Conservation (phyloP, 1,140 invertebrate species). For the Cheumatopsyche charites region DNA sequence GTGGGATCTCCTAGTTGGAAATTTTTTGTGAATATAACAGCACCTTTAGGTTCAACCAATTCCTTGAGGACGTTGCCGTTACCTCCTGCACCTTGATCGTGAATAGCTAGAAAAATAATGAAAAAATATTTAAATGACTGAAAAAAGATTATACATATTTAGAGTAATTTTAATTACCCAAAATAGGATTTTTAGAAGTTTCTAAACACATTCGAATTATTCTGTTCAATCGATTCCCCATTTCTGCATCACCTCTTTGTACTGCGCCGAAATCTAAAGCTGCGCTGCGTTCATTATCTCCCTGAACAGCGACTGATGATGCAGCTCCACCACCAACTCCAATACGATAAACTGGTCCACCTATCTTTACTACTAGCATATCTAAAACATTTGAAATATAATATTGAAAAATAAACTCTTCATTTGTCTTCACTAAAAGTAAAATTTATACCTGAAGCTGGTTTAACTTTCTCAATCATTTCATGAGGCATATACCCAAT, state of each 20-base stretch:
- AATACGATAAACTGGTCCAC: slow-evolving; percentile 95
- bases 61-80: slow-evolving; percentile 99
- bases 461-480: slow-evolving; percentile 75
- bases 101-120: slow-evolving; percentile 66
- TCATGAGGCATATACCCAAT: slow-evolving; percentile 86
- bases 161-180: slow-evolving; percentile 62
- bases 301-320: slow-evolving; percentile 91
- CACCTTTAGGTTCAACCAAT: slow-evolving; percentile 91
- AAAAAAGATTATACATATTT: background rate
- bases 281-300: slow-evolving; percentile 83
- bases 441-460: slow-evolving; percentile 68
- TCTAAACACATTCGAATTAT: slow-evolving; percentile 92
- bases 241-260: slow-evolving; percentile 95
- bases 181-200: slow-evolving; percentile 84
- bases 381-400: slow-evolving; percentile 55
- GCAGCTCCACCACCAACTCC: slow-evolving; percentile 97
- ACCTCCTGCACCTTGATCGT: slow-evolving; percentile 96
- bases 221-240: slow-evolving; percentile 97
- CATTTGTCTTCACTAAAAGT: background rate
- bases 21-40: slow-evolving; percentile 84
- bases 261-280: slow-evolving; percentile 96
- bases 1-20: slow-evolving; percentile 95
- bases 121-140: background rate
- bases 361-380: slow-evolving; percentile 91
- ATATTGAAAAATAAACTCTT: background rate